A percentile compares a stretch with the other conserved stretches of the same genome.
phyloP scores from a whole-genome alignment of 2,888 invertebrate species.

The Lacanobia wlatinum region DNA sequence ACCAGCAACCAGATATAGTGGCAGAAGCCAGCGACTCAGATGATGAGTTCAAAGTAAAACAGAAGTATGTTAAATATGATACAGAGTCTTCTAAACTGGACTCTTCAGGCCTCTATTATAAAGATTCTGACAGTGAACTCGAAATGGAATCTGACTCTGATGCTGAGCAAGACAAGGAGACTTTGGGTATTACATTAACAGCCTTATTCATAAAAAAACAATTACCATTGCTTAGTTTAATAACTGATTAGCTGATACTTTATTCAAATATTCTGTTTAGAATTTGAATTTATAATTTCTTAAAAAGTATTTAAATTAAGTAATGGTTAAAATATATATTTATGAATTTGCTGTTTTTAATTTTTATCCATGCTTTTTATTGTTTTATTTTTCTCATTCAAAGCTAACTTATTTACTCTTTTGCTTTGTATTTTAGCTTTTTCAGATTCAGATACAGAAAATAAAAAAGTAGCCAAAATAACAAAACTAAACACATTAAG shows the following conservation, averaged over 20 bases:
- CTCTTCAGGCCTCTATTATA: conserved; percentile 93
- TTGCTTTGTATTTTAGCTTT: conserved; percentile 86
- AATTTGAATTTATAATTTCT: no score
- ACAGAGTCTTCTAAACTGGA: conserved; percentile 93
- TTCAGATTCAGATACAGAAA: conserved; percentile 92
- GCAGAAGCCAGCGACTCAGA: conserved; percentile 93
- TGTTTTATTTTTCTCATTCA: neutral
- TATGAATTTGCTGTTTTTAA: neutral
- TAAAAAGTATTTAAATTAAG: no score
- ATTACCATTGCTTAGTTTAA: no score
- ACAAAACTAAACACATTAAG: conserved; percentile 84
- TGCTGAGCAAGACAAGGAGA: conserved; percentile 89
- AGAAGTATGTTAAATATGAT: conserved; percentile 91
- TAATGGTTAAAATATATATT: no score
- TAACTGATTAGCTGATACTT: no score
- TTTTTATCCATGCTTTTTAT: neutral
- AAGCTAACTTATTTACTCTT: conserved; percentile 2
- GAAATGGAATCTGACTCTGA: conserved; percentile 91
- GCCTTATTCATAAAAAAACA: no score
- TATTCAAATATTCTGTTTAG: no score
- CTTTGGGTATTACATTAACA: conserved; percentile 84
- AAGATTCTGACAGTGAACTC: conserved; percentile 92
- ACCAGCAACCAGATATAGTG: conserved; percentile 92
- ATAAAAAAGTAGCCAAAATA: conserved; percentile 81
- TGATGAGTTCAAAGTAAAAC: conserved; percentile 88